Base-by-base conservation (phyloP, 1,140 invertebrate species). In the Brevipalpus yothersi region DNA sequence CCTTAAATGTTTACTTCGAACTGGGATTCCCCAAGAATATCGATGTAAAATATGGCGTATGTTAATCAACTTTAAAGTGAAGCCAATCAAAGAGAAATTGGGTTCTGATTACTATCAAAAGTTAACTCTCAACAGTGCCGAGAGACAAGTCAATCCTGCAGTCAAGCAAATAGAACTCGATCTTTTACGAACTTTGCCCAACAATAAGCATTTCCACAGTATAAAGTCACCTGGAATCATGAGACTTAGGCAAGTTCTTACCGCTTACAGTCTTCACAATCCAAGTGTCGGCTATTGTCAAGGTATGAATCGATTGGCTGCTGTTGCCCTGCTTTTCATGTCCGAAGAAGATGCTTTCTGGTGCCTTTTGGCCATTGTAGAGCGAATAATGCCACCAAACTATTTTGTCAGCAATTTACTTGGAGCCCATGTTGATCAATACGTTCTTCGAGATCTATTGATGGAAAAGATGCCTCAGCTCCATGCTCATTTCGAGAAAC, bases 301-400 rank as follows among this genome's bases (percentile, higher is more conserved):
- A 74, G 77, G 77, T 57, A 66, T 78, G 61, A 78, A 79, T 66
- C 68, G 77, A 55, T 63, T 78, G 23, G 76, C 71, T 45, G 77
- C 77, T 23, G 74, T 78, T 51, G 72, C 75, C 21, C 64, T 79
- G 61, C 66, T 79, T 19, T 77, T 77, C 63, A 67, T 78, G 62
- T 65, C 68, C 45, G 77, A 78, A 66, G 75, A 77, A 64, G 77
- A 79, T 66, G 72, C 77, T 0, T 78, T 78, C 65, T 79, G 77
- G 77, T 75, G 74, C 63, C 66, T 78, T 19, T 75, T 78, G 15
- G 72, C 74, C 21, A 76, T 77, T 56, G 70, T 77, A 7, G 76
- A 78, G 53, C 68, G 69, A 58, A 67, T 78, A 19, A 72, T 78
- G 71, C 77, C 77, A 11, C 62, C 64, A 19, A 72, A 74, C 54